Evolutionary conservation across 2,888 invertebrate genomes (phyloP).

Genomic region (Nesidiocoris tenuis): DNA sequence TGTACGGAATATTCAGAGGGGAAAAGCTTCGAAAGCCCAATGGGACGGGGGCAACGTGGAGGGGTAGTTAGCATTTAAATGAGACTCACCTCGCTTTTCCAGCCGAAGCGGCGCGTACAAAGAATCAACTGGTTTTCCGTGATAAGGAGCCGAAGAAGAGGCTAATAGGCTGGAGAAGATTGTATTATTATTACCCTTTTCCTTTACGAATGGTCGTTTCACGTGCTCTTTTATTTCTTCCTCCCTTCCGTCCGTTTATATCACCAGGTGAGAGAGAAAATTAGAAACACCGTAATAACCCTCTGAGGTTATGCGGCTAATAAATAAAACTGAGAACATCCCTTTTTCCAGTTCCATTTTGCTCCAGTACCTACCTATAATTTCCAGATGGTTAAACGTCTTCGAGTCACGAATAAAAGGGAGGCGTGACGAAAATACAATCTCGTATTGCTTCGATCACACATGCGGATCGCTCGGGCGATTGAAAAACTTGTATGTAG

Average conservation of each 20-base stretch:
- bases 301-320: neutral
- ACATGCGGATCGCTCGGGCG: no score
- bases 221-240: conserved; percentile 21
- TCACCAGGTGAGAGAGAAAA: neutral
- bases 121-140: conserved; percentile 41
- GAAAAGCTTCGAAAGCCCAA: conserved; percentile 7
- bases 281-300: neutral
- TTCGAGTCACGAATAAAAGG: no score
- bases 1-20: conserved; percentile 19
- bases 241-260: neutral
- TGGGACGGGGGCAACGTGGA: conserved; percentile 27
- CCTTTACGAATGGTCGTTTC: conserved; percentile 19
- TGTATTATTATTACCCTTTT: conserved; percentile 37
- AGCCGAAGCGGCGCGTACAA: conserved; percentile 24
- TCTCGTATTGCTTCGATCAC: no score
- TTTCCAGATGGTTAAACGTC: no score
- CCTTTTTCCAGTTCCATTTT: neutral
- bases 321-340: neutral
- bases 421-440: no score
- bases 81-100: conserved; percentile 14
- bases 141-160: conserved; percentile 38
- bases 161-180: conserved; percentile 40
- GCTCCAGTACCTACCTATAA: neutral
- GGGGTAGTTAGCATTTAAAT: conserved; percentile 40
- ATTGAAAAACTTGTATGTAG: no score